Percentiles rank a stretch among this genome's conserved stretches.
phyloP scores from a whole-genome alignment of 2,797 vertebrate species.

The Anguilla obscura region DNA sequence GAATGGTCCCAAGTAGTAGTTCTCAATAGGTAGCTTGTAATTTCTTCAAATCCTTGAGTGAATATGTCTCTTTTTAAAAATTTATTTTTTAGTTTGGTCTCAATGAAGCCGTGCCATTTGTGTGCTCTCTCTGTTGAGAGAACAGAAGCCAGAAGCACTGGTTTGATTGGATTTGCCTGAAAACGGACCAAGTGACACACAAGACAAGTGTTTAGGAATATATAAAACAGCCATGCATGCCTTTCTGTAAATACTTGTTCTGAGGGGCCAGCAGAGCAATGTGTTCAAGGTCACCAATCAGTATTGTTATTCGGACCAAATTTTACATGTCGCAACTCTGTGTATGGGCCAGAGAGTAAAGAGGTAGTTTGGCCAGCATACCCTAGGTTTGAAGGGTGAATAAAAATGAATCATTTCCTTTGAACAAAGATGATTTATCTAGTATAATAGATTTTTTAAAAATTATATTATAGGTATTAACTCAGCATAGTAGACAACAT shows the following conservation, averaged over 20 bases:
- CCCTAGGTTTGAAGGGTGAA: not conserved
- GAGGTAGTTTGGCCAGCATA: not conserved
- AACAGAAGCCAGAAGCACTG: conserved; percentile 7
- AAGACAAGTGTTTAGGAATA: not conserved
- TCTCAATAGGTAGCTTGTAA: not conserved
- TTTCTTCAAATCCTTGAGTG: not conserved
- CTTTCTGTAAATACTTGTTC: not conserved
- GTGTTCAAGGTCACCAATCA: not conserved
- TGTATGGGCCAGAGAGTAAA: not conserved
- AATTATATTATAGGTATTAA: not conserved
- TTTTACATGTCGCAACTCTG: not conserved
- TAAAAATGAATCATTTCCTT: not conserved
- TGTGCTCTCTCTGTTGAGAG: not conserved
- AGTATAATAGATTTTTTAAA: not conserved
- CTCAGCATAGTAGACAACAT: not conserved
- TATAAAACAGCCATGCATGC: not conserved
- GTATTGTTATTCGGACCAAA: not conserved
- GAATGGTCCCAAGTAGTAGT: not conserved
- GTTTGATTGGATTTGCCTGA: not conserved
- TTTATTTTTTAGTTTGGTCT: not conserved
- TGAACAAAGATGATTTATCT: not conserved
- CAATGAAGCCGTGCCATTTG: not conserved
- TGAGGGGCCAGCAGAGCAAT: not conserved
- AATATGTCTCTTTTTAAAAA: not conserved
- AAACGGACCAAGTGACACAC: not conserved